Percentiles rank a stretch among this genome's conserved stretches.
These are phyloP conservation scores for Eupithecia inturbata DNA, from an alignment of 2,888 invertebrate genomes.

Conservation along the genomic window DNA sequence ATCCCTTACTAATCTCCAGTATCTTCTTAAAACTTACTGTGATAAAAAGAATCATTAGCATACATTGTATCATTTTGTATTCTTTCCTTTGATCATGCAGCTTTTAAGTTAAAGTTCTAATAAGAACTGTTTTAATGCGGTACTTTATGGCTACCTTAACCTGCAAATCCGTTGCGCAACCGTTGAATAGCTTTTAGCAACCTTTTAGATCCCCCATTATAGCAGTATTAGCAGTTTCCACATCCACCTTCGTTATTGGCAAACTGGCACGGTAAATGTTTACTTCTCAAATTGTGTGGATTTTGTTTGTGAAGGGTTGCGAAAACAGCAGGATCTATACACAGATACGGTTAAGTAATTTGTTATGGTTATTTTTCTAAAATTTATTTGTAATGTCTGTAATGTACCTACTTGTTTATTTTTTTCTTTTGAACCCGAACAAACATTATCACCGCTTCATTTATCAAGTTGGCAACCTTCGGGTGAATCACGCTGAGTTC, in stretches of 20 bases:
- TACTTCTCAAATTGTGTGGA: slow-evolving; percentile 17
- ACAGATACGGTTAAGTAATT: not conserved
- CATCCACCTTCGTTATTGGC: slow-evolving; percentile 23
- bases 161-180: slow-evolving; percentile 21
- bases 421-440: slow-evolving; percentile 8
- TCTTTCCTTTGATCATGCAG: not conserved
- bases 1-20: not conserved
- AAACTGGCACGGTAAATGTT: slow-evolving; percentile 23
- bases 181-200: slow-evolving; percentile 18
- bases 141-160: slow-evolving; percentile 7
- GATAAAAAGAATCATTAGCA: too few species aligned
- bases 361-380: not conserved
- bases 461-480: slow-evolving; percentile 53
- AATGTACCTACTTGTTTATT: not conserved
- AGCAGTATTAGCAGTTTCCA: slow-evolving; percentile 28
- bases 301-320: slow-evolving; percentile 2
- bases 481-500: slow-evolving; percentile 54
- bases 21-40: not conserved
- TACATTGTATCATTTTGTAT: not conserved
- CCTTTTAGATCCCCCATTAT: slow-evolving; percentile 28
- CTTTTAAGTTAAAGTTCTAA: not conserved
- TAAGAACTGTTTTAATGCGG: not conserved
- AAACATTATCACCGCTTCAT: slow-evolving; percentile 44
- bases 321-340: slow-evolving; percentile 8
- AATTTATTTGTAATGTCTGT: too few species aligned